These are phyloP conservation scores for Eulithis prunata DNA, from an alignment of 2,888 invertebrate species.

Conservation along the genomic window DNA sequence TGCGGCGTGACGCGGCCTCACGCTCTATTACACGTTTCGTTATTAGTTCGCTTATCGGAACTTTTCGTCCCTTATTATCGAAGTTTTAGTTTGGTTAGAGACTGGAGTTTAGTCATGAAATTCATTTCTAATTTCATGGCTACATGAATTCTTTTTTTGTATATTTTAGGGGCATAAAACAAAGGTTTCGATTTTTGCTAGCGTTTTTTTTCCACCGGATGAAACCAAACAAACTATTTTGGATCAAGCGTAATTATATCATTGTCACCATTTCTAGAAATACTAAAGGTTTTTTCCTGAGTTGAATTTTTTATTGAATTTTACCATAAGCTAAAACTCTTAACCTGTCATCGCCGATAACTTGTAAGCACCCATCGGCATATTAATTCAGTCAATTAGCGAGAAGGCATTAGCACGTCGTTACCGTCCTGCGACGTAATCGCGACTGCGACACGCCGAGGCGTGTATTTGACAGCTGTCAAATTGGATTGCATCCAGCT, in stretches of 20 bases:
- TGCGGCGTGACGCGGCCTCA: conserved; percentile 63
- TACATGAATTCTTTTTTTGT: no score
- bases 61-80: conserved; percentile 33
- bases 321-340: neutral
- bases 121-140: no score
- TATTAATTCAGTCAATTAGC: conserved; percentile 58
- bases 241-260: no score
- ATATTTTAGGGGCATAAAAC: no score
- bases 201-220: no score
- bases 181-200: no score
- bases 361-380: conserved; percentile 54
- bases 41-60: conserved; percentile 50
- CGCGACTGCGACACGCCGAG: conserved; percentile 71
- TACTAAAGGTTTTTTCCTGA: no score
- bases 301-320: no score
- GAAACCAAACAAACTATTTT: no score
- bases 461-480: conserved; percentile 82
- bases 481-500: conserved; percentile 80
- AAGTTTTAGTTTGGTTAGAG: conserved; percentile 6
- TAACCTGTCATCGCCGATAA: conserved; percentile 44
- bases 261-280: no score
- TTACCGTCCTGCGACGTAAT: conserved; percentile 69
- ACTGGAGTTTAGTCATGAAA: neutral
- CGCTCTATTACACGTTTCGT: conserved; percentile 58
- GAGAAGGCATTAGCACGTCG: conserved; percentile 69